These are phyloP conservation scores for Parnassius smintheus DNA, from an alignment of 2,888 invertebrate genomes.

Conservation along the genomic window DNA sequence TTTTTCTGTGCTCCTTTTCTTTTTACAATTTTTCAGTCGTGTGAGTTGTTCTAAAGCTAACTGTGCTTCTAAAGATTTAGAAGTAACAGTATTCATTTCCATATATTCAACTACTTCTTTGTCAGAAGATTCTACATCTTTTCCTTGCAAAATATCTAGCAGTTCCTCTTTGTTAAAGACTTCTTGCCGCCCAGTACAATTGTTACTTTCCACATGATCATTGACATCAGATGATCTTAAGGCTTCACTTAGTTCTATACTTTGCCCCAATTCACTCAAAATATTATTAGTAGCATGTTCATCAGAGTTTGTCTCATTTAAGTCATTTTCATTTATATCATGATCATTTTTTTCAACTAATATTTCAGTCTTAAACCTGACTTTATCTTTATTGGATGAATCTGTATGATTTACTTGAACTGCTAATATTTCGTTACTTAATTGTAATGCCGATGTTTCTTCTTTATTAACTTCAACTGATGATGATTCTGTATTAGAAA, in stretches of 20 bases:
- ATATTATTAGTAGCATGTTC: slow-evolving; percentile 47
- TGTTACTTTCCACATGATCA: slow-evolving; percentile 64
- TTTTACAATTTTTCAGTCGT: slow-evolving; percentile 46
- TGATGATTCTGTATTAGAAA: slow-evolving; percentile 35
- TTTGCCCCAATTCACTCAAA: slow-evolving; percentile 61
- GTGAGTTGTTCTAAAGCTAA: slow-evolving; percentile 65
- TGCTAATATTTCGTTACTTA: slow-evolving; percentile 22
- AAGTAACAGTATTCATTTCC: slow-evolving; percentile 29
- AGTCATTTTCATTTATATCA: slow-evolving; percentile 45
- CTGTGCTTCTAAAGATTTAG: slow-evolving; percentile 53
- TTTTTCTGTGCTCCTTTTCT: slow-evolving; percentile 22
- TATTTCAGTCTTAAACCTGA: slow-evolving; percentile 69
- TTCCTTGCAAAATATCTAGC: slow-evolving; percentile 70
- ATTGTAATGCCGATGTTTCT: slow-evolving; percentile 33
- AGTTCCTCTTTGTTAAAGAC: slow-evolving; percentile 74
- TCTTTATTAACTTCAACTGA: slow-evolving; percentile 26
- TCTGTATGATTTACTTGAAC: slow-evolving; percentile 27
- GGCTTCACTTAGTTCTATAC: slow-evolving; percentile 68
- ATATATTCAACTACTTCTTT: slow-evolving; percentile 35
- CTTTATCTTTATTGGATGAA: slow-evolving; percentile 38
- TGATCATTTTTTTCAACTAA: slow-evolving; percentile 61
- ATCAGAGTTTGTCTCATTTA: slow-evolving; percentile 34
- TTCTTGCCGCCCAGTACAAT: slow-evolving; percentile 56
- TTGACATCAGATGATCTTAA: slow-evolving; percentile 59
- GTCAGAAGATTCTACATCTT: slow-evolving; percentile 49